Conservation (phyloP, 2,113 vertebrate genomes). For the Geococcyx californianus region DNA sequence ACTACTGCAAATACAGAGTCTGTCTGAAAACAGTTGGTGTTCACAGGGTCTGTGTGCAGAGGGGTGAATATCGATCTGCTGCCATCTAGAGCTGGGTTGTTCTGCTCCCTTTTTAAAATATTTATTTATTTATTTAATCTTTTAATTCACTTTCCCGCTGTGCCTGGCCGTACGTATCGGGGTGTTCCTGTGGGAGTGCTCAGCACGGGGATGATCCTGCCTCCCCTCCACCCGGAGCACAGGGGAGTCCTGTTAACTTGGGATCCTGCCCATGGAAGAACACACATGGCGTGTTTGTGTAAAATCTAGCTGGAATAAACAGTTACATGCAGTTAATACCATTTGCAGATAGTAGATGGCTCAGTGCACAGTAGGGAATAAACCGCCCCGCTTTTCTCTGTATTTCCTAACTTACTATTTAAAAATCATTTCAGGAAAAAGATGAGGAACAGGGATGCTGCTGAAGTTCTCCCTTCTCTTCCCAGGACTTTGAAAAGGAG, state of each 20-base stretch:
- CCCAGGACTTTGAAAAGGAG: neutral
- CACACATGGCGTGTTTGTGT: neutral
- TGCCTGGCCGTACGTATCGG: neutral
- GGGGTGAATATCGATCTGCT: constrained; percentile 59
- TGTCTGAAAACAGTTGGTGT: neutral
- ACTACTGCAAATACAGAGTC: neutral
- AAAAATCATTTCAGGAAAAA: neutral
- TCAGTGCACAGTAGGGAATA: neutral
- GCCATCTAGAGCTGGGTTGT: constrained; percentile 64
- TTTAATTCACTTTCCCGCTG: neutral
- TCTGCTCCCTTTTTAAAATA: neutral
- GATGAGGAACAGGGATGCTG: neutral
- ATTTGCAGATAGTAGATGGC: neutral
- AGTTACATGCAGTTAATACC: neutral
- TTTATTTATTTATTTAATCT: neutral
- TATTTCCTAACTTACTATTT: neutral
- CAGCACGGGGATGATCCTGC: neutral
- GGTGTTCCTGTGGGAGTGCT: too few species aligned
- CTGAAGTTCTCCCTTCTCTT: neutral
- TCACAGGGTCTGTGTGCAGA: neutral
- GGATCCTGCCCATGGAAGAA: neutral
- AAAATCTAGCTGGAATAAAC: neutral
- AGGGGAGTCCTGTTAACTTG: neutral
- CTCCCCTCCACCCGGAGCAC: neutral
- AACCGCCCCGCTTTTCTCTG: neutral